Base-by-base conservation (phyloP, 2,797 vertebrate species). In the Pangasius macronema region DNA sequence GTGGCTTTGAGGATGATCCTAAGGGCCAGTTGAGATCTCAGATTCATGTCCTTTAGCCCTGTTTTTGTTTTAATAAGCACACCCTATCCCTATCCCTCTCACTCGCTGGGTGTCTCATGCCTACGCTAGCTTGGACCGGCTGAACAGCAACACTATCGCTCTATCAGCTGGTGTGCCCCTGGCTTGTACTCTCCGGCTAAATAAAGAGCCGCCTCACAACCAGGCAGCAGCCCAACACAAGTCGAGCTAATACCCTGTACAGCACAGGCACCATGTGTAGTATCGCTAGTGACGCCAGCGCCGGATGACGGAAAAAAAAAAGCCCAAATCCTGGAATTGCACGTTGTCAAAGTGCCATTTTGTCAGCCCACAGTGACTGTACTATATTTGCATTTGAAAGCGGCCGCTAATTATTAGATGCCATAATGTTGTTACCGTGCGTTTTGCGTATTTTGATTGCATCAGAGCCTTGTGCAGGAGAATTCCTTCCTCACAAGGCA, bases 391-490 rank as follows among this genome's bases (percentile, higher is more conserved):
- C 92, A 91, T 88, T 86, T 91, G 81, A 22, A 86, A 88, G 87
- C 63, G 91, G 86, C 86, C 88, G 93, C 88, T 93, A 93, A 94
- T 95, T 94, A 93, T 94, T 93, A 93, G 55, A 92, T 94, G 92
- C 92, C 87, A 91, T 92, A 90, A 90, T 85, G 84, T 87, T 83
- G 18, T 65, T 76, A 83, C 39, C 10, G 39, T 63, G 42, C 20
- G 14, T 39, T 82, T 79, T 82, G 83, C 79, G 63, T 75, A 84
- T 85, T 59, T 63, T 33, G 75, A 53, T 49, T 85, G 77, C 86
- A 86, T 88, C 85, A 89, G 53, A 87, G 82, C 59, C 76, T 57
- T 63, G 20, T 36, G 36, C 65, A 79, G 39, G 5, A 85, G n/a
- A 84, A 63, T 42, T 61, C 8, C 9, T 84, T 36, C 27, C 36